A percentile compares a stretch with the other conserved stretches of the same genome.
Conservation (phyloP, 92 coral and sea anemone genomes). For the Epizoanthus illoricatus region DNA sequence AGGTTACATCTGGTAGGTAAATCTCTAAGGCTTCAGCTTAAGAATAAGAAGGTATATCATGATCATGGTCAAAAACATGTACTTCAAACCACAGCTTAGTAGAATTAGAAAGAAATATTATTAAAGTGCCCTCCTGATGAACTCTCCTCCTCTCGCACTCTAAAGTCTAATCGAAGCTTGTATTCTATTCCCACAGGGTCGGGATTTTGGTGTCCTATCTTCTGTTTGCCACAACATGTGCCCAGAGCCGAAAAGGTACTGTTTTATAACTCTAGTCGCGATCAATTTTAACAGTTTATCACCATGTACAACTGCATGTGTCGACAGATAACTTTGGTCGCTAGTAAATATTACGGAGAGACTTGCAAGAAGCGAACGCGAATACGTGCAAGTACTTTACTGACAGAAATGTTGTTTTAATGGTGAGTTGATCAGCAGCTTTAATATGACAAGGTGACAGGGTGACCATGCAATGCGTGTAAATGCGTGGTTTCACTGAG, state of each 20-base stretch:
- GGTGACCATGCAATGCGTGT: too few relatives aligned
- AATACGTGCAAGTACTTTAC: background rate
- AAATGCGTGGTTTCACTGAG: too few relatives aligned
- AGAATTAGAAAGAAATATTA: conserved; percentile 25
- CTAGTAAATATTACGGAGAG: background rate
- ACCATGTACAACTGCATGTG: background rate
- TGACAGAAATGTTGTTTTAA: background rate
- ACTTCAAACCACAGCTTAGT: background rate
- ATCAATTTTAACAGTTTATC: conserved; percentile 1
- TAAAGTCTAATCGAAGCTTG: conserved; percentile 5
- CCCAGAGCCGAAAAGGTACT: conserved; percentile 19
- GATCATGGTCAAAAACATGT: background rate
- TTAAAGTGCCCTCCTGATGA: background rate
- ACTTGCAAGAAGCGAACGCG: background rate
- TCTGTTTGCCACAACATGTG: conserved; percentile 21
- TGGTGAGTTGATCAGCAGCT: background rate
- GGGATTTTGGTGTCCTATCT: background rate
- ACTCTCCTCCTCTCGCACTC: background rate
- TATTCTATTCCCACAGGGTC: conserved; percentile 14
- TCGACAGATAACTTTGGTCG: conserved; percentile 4
- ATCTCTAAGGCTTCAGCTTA: background rate
- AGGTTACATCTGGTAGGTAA: conserved; percentile 30
- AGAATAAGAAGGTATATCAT: background rate
- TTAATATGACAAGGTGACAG: background rate
- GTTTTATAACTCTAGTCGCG: background rate